These are phyloP conservation scores for Diabrotica balteata DNA, from an alignment of 2,888 invertebrate species.

Conservation along the genomic window DNA sequence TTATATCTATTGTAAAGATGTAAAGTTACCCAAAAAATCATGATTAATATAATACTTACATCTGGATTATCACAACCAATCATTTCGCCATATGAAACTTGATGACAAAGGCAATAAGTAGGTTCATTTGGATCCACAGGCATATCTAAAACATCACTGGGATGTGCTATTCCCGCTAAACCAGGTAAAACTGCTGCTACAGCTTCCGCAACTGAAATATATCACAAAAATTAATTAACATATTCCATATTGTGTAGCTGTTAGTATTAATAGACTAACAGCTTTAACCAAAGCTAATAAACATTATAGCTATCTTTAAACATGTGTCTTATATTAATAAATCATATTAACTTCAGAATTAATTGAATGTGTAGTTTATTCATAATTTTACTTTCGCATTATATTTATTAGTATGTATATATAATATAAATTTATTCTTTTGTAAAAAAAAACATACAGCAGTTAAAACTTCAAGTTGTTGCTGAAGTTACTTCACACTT, in stretches of 20 bases:
- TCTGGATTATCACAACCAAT: slow-evolving; percentile 95
- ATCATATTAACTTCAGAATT: not conserved
- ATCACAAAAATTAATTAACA: slow-evolving; percentile 10
- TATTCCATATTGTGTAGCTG: slow-evolving; percentile 2
- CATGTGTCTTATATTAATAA: not conserved
- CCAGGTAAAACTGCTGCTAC: slow-evolving; percentile 60
- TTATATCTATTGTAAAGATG: too few relatives aligned
- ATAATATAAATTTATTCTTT: too few relatives aligned
- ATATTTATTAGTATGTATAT: too few relatives aligned
- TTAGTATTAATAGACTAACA: not conserved
- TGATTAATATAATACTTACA: slow-evolving; percentile 61
- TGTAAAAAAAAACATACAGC: too few relatives aligned
- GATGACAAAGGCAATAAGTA: slow-evolving; percentile 97
- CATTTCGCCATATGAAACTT: slow-evolving; percentile 97
- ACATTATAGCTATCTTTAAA: too few relatives aligned
- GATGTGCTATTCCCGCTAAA: slow-evolving; percentile 74
- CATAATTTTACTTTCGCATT: too few relatives aligned
- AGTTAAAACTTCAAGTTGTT: too few relatives aligned
- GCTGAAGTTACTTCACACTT: too few relatives aligned
- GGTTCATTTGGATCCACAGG: slow-evolving; percentile 98
- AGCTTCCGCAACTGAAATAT: slow-evolving; percentile 55
- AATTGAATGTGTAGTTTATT: too few relatives aligned
- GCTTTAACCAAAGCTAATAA: too few relatives aligned
- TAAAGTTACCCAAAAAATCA: too few relatives aligned
- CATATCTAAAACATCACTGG: slow-evolving; percentile 90